phyloP scores from a whole-genome alignment of 2,888 invertebrate species.

The Chamaedrilus cognettii region DNA sequence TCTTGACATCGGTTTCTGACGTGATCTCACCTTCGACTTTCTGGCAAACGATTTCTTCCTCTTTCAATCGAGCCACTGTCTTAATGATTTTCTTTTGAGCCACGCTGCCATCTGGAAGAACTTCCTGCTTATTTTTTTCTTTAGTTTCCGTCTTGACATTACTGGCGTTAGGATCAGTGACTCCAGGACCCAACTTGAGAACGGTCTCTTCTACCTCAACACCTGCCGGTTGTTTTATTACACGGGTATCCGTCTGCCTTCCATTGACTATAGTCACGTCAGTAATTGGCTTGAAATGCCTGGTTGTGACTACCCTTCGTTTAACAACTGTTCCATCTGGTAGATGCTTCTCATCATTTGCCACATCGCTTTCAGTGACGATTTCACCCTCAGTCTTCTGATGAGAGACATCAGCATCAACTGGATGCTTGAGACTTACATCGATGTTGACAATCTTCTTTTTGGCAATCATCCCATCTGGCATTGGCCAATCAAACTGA shows the following conservation, averaged over 20 bases:
- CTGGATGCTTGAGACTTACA: constrained; percentile 15
- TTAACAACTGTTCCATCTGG: constrained; percentile 16
- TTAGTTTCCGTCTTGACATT: constrained; percentile 8
- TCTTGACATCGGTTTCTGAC: neutral
- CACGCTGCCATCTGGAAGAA: constrained; percentile 12
- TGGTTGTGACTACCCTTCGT: constrained; percentile 15
- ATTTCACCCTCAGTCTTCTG: constrained; percentile 23
- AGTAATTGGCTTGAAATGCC: constrained; percentile 25
- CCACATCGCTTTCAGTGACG: constrained; percentile 3
- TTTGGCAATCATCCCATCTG: constrained; percentile 15
- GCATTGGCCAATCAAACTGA: constrained; percentile 18
- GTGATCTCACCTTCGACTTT: constrained; percentile 6
- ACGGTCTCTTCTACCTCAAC: constrained; percentile 19
- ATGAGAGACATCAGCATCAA: constrained; percentile 10
- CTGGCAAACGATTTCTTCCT: neutral
- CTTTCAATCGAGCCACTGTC: constrained; percentile 6
- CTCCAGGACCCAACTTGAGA: constrained; percentile 15
- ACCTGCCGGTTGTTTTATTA: constrained; percentile 18
- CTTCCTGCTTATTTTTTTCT: constrained; percentile 20
- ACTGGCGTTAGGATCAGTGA: constrained; percentile 13
- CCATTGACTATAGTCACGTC: constrained; percentile 20
- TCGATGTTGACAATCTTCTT: constrained; percentile 23
- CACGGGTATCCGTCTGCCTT: constrained; percentile 8
- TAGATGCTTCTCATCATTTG: constrained; percentile 11
- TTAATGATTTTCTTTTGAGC: constrained; percentile 13